Base-by-base conservation (phyloP, 1,140 invertebrate genomes). In the Atopsyche davidsoni region DNA sequence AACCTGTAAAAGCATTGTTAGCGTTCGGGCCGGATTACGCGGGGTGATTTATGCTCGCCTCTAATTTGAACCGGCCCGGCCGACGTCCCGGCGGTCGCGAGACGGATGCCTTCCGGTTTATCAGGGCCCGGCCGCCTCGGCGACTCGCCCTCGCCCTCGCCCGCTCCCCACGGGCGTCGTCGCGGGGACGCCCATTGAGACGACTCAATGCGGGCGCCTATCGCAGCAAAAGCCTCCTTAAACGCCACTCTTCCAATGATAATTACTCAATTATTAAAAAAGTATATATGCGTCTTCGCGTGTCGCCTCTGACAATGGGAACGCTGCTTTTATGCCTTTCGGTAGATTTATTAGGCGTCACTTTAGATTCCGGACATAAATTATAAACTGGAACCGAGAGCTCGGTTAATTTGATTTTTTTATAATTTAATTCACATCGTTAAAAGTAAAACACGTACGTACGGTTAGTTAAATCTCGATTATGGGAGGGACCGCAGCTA, bases 1-100 rank as follows among this genome's bases (percentile, higher is more conserved):
- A 57, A 57, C 55, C 55, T 57, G 55, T 49, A 53, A 50, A 53
- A 46, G 43, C 55, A 57, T 57, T 57, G 54, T 57, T 57, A 57
- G 55, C 55, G 50, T 35, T n/a, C 21, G 34, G 55, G 51, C 55
- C 51, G 51, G 55, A 58, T 58, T 58, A 58, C 51, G 51, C 28
- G 43, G 31, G 47, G 39, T 58, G 55, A 58, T 58, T 58, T 58
- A 58, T 51, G 51, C 21, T 28, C 41, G 21, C n/a, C 13, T 39
- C 51, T 57, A 57, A 57, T 57, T 57, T 50, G 54, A 57, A 57
- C 52, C 45, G 45, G 48, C 34, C 23, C 19, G 42, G 16, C 47
- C 48, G 21, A n/a, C 40, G 22, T 42, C 32, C 41, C 10, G 16
- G n/a, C 28, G 14, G 35, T 22, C 18, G 31, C 7, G 17, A 32